A percentile compares a stretch with the other conserved stretches of the same genome.
Conservation (phyloP, 2,113 vertebrate genomes). For the Phylloscopus whistleri region DNA sequence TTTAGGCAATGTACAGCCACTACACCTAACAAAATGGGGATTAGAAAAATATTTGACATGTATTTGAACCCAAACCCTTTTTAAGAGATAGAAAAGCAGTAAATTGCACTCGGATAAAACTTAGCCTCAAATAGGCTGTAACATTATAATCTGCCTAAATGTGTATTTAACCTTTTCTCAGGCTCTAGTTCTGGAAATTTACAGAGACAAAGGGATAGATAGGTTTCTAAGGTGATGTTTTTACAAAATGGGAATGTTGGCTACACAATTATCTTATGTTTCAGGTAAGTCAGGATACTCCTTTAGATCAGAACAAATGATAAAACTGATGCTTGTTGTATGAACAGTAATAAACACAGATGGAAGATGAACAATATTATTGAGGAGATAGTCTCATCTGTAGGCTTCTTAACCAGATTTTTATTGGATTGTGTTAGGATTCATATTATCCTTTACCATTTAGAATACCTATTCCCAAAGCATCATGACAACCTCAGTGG, state of each 20-base stretch:
- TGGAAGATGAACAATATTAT: background rate
- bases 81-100: background rate
- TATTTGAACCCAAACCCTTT: background rate
- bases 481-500: background rate
- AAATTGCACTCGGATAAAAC: background rate
- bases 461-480: background rate
- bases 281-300: background rate
- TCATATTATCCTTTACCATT: background rate
- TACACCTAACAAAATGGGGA: background rate
- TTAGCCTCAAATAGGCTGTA: background rate
- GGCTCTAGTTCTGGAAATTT: background rate
- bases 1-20: background rate
- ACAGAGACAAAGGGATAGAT: background rate
- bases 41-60: background rate
- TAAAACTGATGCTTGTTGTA: background rate
- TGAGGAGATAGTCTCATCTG: background rate
- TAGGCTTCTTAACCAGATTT: background rate
- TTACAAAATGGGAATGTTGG: background rate
- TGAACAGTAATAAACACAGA: background rate
- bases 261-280: background rate
- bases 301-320: background rate
- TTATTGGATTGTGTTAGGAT: background rate
- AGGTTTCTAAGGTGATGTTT: background rate
- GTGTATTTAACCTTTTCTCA: background rate
- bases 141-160: background rate